These are phyloP conservation scores for Protomyctophum bolini DNA, from an alignment of 2,113 vertebrate genomes.

Conservation along the genomic window DNA sequence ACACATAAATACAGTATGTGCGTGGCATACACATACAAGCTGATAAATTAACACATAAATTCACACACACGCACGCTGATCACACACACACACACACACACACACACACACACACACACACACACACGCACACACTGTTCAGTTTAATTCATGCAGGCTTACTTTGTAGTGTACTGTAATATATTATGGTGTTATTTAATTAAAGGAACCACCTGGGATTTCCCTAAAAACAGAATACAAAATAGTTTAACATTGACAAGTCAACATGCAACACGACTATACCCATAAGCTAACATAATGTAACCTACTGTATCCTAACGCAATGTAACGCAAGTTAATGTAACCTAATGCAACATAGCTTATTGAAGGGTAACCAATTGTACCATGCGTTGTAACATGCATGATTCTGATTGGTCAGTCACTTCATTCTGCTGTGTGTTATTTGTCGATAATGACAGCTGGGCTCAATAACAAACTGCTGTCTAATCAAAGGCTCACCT, in stretches of 20 bases:
- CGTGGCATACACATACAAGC: background rate
- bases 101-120: conserved; percentile 12
- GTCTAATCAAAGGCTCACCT: too few species aligned
- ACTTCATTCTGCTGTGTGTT: too few species aligned
- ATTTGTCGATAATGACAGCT: too few species aligned
- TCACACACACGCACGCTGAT: background rate
- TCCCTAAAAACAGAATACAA: conserved; percentile 27
- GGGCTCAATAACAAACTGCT: too few species aligned
- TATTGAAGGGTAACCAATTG: too few species aligned
- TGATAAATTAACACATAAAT: conserved; percentile 31
- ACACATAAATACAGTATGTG: background rate
- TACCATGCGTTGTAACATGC: too few species aligned
- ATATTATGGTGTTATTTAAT: conserved; percentile 52
- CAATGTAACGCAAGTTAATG: too few species aligned
- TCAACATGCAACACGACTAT: conserved; percentile 17
- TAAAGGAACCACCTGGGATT: conserved; percentile 30
- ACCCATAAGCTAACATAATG: background rate
- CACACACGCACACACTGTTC: background rate
- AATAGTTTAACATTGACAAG: background rate
- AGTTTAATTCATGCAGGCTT: conserved; percentile 31
- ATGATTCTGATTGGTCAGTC: too few species aligned
- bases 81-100: background rate
- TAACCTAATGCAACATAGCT: too few species aligned
- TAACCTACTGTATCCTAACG: too few species aligned
- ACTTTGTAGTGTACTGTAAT: conserved; percentile 15